A percentile compares a stretch with the other conserved stretches of the same genome.
Evolutionary conservation across 2,113 vertebrate genomes (phyloP).

Genomic region (Scomber colias): DNA sequence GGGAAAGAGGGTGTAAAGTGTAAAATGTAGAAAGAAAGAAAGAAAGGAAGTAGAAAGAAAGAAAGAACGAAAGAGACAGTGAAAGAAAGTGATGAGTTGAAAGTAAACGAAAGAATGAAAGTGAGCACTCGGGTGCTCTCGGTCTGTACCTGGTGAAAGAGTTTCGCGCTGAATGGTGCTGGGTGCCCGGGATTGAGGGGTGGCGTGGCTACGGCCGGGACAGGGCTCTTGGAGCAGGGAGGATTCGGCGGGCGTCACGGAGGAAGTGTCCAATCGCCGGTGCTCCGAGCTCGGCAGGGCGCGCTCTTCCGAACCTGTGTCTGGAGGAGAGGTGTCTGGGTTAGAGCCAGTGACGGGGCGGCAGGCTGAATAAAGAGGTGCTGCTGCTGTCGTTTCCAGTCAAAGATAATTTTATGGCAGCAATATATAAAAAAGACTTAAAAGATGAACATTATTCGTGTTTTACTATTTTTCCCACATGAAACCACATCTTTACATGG

Average conservation of each 20-base stretch:
- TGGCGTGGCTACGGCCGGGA: constrained; percentile 77
- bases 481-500: neutral
- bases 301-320: constrained; percentile 93
- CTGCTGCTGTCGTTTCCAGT: neutral
- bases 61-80: constrained; percentile 13
- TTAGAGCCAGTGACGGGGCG: constrained; percentile 32
- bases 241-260: constrained; percentile 77
- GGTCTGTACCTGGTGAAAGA: constrained; percentile 90
- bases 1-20: neutral
- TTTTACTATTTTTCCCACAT: neutral
- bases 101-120: neutral
- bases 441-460: neutral
- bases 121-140: neutral
- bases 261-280: constrained; percentile 82
- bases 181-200: constrained; percentile 84
- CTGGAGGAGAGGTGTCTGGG: constrained; percentile 72
- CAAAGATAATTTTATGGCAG: neutral
- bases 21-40: constrained; percentile 17
- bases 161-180: constrained; percentile 98
- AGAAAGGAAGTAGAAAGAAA: constrained; percentile 6
- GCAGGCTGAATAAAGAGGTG: neutral
- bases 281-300: constrained; percentile 86
- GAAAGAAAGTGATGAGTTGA: neutral
- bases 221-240: constrained; percentile 74
- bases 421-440: neutral